Evolutionary conservation across 2,797 vertebrate genomes (phyloP).

Genomic region (Menidia menidia): DNA sequence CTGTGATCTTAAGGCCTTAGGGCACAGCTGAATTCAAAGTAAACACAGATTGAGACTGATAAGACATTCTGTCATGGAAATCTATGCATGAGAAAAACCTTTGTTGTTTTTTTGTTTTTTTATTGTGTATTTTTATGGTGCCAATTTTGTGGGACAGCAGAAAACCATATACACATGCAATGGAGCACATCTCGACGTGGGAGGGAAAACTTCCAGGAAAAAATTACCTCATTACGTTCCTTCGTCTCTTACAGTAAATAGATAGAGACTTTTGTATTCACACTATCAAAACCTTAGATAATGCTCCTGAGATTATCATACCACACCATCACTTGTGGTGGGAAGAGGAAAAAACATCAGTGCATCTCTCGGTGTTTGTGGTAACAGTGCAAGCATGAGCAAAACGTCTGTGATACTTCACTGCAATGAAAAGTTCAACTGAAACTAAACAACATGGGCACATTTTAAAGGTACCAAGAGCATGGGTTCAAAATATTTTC

Average conservation of each 20-base stretch:
- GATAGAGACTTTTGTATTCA: not conserved
- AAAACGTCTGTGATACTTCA: constrained; percentile 15
- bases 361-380: not conserved
- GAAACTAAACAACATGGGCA: too few species aligned
- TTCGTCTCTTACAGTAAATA: not conserved
- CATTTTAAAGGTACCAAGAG: not conserved
- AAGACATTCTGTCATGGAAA: too few species aligned
- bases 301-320: constrained; percentile 2
- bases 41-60: too few species aligned
- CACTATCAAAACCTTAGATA: not conserved
- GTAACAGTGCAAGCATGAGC: not conserved
- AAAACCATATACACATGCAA: too few species aligned
- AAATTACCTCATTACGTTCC: not conserved
- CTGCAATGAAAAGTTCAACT: not conserved
- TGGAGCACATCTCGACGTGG: not conserved
- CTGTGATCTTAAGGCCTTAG: too few species aligned
- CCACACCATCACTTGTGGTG: not conserved
- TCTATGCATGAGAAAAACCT: too few species aligned
- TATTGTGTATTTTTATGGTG: too few species aligned
- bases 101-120: not conserved
- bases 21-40: too few species aligned
- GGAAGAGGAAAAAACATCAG: constrained; percentile 6
- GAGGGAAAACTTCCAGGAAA: not conserved
- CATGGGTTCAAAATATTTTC: not conserved
- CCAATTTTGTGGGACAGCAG: not conserved